phyloP scores from a whole-genome alignment of 1,140 invertebrate species.

The Ephestia elutella region DNA sequence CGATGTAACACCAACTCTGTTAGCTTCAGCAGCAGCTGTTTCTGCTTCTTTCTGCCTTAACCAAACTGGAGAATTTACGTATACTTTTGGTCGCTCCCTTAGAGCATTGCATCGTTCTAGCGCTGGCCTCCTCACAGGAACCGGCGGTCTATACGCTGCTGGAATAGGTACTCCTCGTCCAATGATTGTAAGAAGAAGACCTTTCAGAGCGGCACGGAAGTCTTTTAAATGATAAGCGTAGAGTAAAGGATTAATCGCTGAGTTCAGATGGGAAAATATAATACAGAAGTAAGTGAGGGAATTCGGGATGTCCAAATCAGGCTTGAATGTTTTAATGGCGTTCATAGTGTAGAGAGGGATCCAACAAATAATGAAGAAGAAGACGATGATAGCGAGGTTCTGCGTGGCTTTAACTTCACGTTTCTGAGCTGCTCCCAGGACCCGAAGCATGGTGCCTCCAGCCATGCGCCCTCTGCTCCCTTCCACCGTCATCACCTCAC shows the following conservation, averaged over 20 bases:
- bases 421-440: conserved; percentile 85
- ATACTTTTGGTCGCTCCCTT: conserved; percentile 60
- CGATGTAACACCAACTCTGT: conserved; percentile 20
- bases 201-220: conserved; percentile 84
- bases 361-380: conserved; percentile 95
- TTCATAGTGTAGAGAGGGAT: conserved; percentile 94
- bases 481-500: conserved; percentile 61
- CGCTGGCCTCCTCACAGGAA: conserved; percentile 52
- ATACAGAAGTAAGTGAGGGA: conserved; percentile 87
- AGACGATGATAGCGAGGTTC: conserved; percentile 91
- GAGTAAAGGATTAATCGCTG: conserved; percentile 89
- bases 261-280: conserved; percentile 91
- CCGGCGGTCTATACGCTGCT: conserved; percentile 54
- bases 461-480: conserved; percentile 43
- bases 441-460: conserved; percentile 81
- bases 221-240: conserved; percentile 94
- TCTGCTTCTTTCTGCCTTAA: conserved; percentile 61
- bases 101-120: conserved; percentile 63
- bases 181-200: conserved; percentile 76
- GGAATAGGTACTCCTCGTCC: conserved; percentile 64
- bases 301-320: conserved; percentile 78
- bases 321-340: conserved; percentile 88
- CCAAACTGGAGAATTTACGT: conserved; percentile 70
- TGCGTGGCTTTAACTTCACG: conserved; percentile 94
- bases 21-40: conserved; percentile 36